phyloP scores from a whole-genome alignment of 2,113 vertebrate species.

The Hemibagrus wyckioides region DNA sequence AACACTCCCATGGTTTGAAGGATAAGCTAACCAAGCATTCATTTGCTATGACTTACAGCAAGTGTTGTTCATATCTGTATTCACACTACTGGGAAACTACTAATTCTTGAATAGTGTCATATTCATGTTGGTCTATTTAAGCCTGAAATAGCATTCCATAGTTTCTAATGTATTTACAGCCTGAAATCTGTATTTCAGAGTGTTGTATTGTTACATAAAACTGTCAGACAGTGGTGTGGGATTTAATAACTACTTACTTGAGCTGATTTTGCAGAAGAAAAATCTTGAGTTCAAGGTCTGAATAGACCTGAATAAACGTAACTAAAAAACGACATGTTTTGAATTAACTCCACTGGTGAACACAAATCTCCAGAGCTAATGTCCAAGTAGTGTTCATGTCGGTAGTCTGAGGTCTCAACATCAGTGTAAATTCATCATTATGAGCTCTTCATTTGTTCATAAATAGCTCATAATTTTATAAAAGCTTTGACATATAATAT shows the following conservation, averaged over 20 bases:
- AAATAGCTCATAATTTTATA: neutral
- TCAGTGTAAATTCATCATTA: neutral
- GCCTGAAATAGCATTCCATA: neutral
- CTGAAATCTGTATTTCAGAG: neutral
- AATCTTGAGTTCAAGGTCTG: neutral
- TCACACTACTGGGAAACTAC: too few relatives aligned
- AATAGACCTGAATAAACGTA: neutral
- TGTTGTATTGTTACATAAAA: slow-evolving; percentile 4
- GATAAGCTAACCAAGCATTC: neutral
- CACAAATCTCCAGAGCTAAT: neutral
- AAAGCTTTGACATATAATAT: neutral
- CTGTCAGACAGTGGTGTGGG: neutral
- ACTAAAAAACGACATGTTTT: neutral
- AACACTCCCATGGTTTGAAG: neutral
- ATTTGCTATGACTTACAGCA: neutral
- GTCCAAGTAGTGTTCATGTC: neutral
- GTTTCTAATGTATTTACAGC: neutral
- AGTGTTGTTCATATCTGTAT: neutral
- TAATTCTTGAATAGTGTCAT: neutral
- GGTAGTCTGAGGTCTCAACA: neutral
- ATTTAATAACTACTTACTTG: neutral
- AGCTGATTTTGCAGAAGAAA: neutral
- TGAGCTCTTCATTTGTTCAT: neutral
- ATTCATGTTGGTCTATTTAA: neutral
- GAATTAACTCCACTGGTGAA: neutral